Percentiles rank a stretch among this genome's conserved stretches.
These are phyloP conservation scores for Drosophila phalerata DNA, from an alignment of 2,888 invertebrate species.

Conservation along the genomic window DNA sequence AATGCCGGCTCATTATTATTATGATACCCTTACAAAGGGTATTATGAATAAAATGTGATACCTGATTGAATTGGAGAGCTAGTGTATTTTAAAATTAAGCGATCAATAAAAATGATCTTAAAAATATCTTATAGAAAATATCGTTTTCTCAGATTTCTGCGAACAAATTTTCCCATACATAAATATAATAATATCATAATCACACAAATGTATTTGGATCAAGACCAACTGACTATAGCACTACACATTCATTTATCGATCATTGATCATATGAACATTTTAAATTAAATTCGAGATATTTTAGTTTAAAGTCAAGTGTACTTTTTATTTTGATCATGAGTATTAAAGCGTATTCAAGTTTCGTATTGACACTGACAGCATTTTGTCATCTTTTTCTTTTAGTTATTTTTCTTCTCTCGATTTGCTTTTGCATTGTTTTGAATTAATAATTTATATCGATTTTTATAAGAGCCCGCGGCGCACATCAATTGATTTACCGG, in stretches of 20 bases:
- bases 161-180: too few species aligned
- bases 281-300: background rate
- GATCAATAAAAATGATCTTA: background rate
- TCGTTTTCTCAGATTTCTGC: too few species aligned
- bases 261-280: too few species aligned
- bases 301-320: background rate
- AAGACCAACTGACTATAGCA: too few species aligned
- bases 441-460: slow-evolving; percentile 81
- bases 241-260: too few species aligned
- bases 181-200: too few species aligned
- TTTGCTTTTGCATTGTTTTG: slow-evolving; percentile 74
- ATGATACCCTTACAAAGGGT: slow-evolving; percentile 1
- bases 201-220: too few species aligned
- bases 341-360: background rate
- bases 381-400: slow-evolving; percentile 1
- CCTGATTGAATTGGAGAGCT: background rate
- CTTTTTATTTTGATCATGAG: background rate
- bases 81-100: background rate
- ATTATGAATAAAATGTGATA: background rate
- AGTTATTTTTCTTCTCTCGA: slow-evolving; percentile 30
- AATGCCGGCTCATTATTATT: slow-evolving; percentile 35
- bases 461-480: slow-evolving; percentile 79
- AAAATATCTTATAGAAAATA: too few species aligned
- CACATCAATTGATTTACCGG: slow-evolving; percentile 81
- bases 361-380: background rate